These are phyloP conservation scores for Pristiophorus japonicus DNA, from an alignment of 2,113 vertebrate species.

Conservation along the genomic window DNA sequence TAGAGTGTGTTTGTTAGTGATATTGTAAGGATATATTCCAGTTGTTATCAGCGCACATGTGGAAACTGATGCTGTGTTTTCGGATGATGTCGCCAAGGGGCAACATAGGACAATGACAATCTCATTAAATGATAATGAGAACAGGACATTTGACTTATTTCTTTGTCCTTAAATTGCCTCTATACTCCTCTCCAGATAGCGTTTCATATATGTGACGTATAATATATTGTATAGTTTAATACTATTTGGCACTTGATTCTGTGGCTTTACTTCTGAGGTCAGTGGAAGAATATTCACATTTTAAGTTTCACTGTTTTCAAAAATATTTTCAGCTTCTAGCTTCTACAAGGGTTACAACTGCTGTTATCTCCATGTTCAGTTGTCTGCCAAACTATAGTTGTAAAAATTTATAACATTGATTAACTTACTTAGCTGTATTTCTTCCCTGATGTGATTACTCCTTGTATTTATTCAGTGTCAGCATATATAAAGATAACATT, in stretches of 20 bases:
- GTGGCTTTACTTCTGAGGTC: not conserved
- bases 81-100: too few relatives aligned
- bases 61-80: too few relatives aligned
- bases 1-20: too few relatives aligned
- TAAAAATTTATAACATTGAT: not conserved
- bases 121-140: too few relatives aligned
- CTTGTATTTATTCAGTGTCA: not conserved
- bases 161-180: too few relatives aligned
- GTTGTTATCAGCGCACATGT: too few relatives aligned
- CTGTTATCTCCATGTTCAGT: not conserved
- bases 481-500: not conserved
- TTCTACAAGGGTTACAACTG: not conserved
- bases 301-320: not conserved
- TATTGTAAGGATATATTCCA: too few relatives aligned
- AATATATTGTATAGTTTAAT: not conserved
- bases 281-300: not conserved
- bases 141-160: too few relatives aligned
- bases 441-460: not conserved
- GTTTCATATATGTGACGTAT: not conserved
- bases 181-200: not conserved
- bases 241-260: not conserved
- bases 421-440: not conserved
- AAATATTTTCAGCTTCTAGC: not conserved
- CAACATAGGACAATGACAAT: too few relatives aligned
- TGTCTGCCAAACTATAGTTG: not conserved